A percentile compares a stretch with the other conserved stretches of the same genome.
phyloP scores from a whole-genome alignment of 1,140 invertebrate species.

The Drosophila punjabiensis region DNA sequence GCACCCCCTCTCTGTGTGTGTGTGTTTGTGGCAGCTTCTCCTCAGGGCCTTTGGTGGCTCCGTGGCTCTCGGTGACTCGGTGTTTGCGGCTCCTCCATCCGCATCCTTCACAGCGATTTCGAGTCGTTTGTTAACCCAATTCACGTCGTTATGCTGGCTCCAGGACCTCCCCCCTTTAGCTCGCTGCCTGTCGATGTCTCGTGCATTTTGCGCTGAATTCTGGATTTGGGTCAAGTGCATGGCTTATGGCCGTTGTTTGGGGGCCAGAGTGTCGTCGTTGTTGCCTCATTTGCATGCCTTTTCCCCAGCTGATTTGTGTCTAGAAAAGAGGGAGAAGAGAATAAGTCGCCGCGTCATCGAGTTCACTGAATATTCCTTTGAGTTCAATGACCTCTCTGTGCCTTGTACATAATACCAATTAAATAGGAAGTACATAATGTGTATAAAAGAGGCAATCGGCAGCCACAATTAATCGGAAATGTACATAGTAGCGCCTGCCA shows the following conservation, averaged over 20 bases:
- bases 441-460: conserved; percentile 20
- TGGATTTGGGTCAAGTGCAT: conserved; percentile 82
- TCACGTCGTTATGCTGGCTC: conserved; percentile 49
- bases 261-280: conserved; percentile 27
- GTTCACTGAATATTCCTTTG: conserved; percentile 12
- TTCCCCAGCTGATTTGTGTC: conserved; percentile 44
- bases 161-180: conserved; percentile 8
- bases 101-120: conserved; percentile 36
- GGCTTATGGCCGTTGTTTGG: conserved; percentile 44
- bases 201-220: conserved; percentile 67
- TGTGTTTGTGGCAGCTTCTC: conserved; percentile 12
- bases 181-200: conserved; percentile 54
- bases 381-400: conserved; percentile 8
- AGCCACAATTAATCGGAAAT: conserved; percentile 40
- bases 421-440: conserved; percentile 18
- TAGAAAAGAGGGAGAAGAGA: conserved; percentile 8
- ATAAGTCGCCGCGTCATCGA: not conserved
- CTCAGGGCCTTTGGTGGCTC: conserved; percentile 1
- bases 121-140: conserved; percentile 80
- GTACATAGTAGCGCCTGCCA: conserved; percentile 27
- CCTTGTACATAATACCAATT: conserved; percentile 19
- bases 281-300: conserved; percentile 46
- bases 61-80: not conserved
- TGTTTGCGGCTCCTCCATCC: conserved; percentile 2
- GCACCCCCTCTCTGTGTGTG: not conserved